Percentiles rank a stretch among this genome's conserved stretches.
These are phyloP conservation scores for Myioborus melanocephalus DNA, from an alignment of 2,797 vertebrate species.

Conservation along the genomic window DNA sequence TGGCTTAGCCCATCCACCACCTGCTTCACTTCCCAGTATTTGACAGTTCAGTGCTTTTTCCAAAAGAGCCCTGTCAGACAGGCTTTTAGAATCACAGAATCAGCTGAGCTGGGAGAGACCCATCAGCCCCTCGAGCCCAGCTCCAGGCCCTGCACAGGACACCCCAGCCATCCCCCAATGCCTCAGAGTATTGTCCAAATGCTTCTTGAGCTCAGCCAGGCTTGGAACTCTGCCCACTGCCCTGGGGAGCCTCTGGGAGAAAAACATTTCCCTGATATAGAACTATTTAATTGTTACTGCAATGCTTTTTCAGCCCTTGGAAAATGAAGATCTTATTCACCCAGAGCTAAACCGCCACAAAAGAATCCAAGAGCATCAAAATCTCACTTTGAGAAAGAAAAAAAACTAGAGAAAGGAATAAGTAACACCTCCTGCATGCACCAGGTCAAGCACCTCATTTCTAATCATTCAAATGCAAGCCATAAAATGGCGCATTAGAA, in stretches of 20 bases:
- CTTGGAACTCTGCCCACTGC: not conserved
- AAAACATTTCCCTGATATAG: not conserved
- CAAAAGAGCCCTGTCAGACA: not conserved
- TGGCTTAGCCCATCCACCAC: not conserved
- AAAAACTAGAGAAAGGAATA: not conserved
- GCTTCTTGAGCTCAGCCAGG: not conserved
- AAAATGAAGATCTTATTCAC: not conserved
- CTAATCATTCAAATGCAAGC: not conserved
- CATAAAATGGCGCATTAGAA: not conserved
- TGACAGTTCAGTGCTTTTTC: not conserved
- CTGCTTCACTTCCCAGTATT: not conserved
- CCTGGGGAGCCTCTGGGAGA: not conserved
- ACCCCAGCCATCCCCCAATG: not conserved
- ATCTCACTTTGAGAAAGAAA: not conserved
- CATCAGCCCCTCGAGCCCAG: rapidly evolving
- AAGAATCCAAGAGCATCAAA: not conserved
- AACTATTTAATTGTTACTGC: not conserved
- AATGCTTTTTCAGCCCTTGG: not conserved
- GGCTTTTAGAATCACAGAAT: not conserved
- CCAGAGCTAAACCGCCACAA: not conserved
- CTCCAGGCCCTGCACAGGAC: not conserved
- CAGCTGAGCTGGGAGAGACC: not conserved
- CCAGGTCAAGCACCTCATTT: not conserved
- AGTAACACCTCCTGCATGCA: not conserved
- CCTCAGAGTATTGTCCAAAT: not conserved